Conservation (phyloP, 2,113 vertebrate species). For the Typhlomys cinereus region DNA sequence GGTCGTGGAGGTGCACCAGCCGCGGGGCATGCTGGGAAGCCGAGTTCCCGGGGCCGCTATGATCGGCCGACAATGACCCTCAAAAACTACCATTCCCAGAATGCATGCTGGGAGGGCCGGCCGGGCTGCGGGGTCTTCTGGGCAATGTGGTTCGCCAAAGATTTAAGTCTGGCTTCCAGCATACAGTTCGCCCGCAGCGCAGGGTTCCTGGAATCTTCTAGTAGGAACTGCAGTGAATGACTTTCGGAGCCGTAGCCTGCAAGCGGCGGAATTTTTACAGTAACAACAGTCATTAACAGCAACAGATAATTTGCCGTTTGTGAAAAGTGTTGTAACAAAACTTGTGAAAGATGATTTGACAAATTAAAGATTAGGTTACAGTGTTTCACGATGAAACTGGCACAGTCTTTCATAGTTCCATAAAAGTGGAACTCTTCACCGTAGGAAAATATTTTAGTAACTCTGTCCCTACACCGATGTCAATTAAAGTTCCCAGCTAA, state of each 20-base stretch:
- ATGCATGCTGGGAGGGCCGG: background rate
- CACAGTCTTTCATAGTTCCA: background rate
- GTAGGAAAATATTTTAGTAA: constrained; percentile 2
- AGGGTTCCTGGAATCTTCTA: background rate
- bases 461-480: background rate
- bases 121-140: background rate
- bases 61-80: rapidly evolving
- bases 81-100: constrained; percentile 69
- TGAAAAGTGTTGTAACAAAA: constrained; percentile 35
- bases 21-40: constrained; percentile 76
- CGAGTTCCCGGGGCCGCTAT: background rate
- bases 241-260: background rate
- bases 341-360: background rate
- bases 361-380: constrained; percentile 37
- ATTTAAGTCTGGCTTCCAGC: background rate
- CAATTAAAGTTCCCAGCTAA: background rate
- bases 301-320: background rate
- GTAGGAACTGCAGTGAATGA: background rate
- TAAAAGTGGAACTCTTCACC: background rate
- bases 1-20: constrained; percentile 43
- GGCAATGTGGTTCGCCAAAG: constrained; percentile 57
- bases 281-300: background rate
- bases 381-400: background rate
- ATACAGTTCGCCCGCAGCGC: background rate
- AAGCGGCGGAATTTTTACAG: background rate